Conservation (phyloP, 2,113 vertebrate species). For the Ailurus styani region DNA sequence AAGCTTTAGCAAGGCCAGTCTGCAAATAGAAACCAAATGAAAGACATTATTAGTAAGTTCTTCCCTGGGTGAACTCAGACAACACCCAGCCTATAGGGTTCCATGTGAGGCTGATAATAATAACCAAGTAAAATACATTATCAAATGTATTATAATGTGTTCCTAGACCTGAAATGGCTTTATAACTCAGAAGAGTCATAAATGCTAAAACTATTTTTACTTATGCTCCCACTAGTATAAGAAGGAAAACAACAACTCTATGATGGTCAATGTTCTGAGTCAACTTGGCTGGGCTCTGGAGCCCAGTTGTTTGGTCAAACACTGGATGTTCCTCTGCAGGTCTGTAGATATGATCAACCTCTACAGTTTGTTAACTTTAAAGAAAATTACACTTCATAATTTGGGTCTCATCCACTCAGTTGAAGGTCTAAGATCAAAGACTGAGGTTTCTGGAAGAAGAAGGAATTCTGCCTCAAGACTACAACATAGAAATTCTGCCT, state of each 20-base stretch:
- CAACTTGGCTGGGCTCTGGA: neutral
- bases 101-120: neutral
- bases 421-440: neutral
- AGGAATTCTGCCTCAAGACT: neutral
- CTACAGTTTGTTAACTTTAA: neutral
- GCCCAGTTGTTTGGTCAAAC: neutral
- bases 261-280: neutral
- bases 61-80: neutral
- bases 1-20: neutral
- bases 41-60: neutral
- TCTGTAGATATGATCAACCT: neutral
- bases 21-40: neutral
- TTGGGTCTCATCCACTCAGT: neutral
- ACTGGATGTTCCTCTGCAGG: neutral
- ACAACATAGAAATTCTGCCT: neutral
- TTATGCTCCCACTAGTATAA: neutral
- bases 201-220: neutral
- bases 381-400: neutral
- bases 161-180: too few relatives aligned
- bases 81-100: neutral
- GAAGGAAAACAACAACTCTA: neutral
- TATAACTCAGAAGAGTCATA: neutral
- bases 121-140: neutral
- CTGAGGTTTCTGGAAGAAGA: neutral
- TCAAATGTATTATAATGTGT: too few relatives aligned